A percentile compares a stretch with the other conserved stretches of the same genome.
Conservation (phyloP, 2,797 vertebrate genomes). For the Amblyraja radiata region DNA sequence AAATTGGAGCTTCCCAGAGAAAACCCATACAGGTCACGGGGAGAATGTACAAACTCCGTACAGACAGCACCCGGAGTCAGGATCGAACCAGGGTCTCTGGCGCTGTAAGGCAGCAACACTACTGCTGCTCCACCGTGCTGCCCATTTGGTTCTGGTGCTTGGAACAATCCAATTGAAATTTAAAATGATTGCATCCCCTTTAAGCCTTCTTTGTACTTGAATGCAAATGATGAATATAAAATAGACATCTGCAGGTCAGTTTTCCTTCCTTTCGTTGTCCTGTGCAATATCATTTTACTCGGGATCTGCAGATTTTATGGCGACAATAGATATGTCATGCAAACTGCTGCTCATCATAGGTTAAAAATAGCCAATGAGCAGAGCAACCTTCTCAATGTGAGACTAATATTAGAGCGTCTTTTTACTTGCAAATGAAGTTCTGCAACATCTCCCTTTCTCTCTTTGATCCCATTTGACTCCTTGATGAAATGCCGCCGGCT, state of each 20-base stretch:
- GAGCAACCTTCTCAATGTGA: constrained; percentile 36
- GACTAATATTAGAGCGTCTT: constrained; percentile 32
- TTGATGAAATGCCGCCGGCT: constrained; percentile 12
- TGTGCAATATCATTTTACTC: constrained; percentile 27
- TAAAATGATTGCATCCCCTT: neutral
- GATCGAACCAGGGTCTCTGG: no score
- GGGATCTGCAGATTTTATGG: constrained; percentile 32
- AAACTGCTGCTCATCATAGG: constrained; percentile 7
- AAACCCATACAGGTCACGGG: no score
- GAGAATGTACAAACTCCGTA: no score
- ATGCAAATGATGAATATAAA: neutral
- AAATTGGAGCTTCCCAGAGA: no score
- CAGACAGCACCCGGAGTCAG: no score
- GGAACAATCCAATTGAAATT: no score
- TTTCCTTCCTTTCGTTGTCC: neutral
- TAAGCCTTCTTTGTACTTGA: neutral
- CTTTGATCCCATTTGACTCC: constrained; percentile 12
- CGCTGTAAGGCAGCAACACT: no score
- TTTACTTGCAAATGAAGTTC: constrained; percentile 35
- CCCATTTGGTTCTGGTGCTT: neutral
- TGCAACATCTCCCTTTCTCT: neutral
- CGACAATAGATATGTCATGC: neutral
- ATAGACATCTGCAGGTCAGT: neutral
- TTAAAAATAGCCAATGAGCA: constrained; percentile 18
- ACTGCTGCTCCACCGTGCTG: no score